Evolutionary conservation across 2,888 invertebrate genomes (phyloP), one percentile per base, ranked within the genome.

Genomic region (Sarcophaga variegata): DNA sequence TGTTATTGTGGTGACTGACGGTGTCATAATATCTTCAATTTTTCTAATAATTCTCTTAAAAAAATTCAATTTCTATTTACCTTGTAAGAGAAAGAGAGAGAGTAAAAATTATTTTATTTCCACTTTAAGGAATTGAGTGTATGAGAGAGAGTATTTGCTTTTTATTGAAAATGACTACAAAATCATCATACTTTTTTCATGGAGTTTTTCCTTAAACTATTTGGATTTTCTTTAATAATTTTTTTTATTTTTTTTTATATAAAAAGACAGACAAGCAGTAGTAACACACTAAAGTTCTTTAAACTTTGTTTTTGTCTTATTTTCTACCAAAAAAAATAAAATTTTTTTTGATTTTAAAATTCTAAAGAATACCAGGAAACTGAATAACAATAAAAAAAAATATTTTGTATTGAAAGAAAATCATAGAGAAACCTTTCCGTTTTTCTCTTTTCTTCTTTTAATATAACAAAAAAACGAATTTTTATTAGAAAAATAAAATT

Each of bases 111-210:
- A 20, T 60, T 12, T 60, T 37, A 20, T 11, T 20, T 62, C 22
- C 60, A 8, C 25, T 27, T 74, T 47, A 1, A 8, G 1, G 10
- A 8, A 8, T 37, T 37, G 37, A 37, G 10, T 37, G 37, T 37
- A 10, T 37, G 3, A 8, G 37, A 37, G 37, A 37, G 37, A 37
- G 17, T 59, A 3, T 54, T 67, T 63, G 17, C 22, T 72, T 17
- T 66, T 14, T 70, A 62, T 83, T 54, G 63, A 79, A 69, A 75
- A 70, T 79, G 83, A 83, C 69, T 76, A 64, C 22, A 85, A 54
- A 54, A 54, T 54, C 4, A 17, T 71, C 25, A 37, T 69, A 70
- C 59, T 49, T 79, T 14, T 75, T 75, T 63, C 37, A 71, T 37
- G 22, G 54, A 86, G 63, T 54, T 83, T 76, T 27, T 45, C 54